Base-by-base conservation (phyloP, 2,888 invertebrate genomes). In the Lasioglossum oenotherae region DNA sequence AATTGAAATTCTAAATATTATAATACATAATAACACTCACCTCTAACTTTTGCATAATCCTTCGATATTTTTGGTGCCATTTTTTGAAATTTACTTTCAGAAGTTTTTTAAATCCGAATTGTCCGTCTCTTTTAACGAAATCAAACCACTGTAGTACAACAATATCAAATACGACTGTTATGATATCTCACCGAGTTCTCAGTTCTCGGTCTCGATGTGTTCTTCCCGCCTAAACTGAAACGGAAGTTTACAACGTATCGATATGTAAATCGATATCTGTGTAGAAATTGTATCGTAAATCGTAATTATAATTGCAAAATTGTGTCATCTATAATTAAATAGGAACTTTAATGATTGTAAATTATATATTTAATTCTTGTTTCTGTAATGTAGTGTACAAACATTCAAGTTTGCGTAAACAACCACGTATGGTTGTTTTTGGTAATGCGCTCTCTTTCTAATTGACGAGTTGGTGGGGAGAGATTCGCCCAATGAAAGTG, bases 21-120 rank as follows among this genome's bases (percentile, higher is more conserved):
- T 0, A 38, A 38, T 74, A 27, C 73, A 38, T 35, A 46, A 49
- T 53, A 69, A 44, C 60, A 78, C 67, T 53, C 80, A 95, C 95
- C 95, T 88, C 86, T 93, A 67, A 93, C 94, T 84, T 94, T 94
- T 12, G 84, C 79, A 81, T 94, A 95, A 86, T 95, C 95, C 80
- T 93, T 90, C 6, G 89, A 72, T 23, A 89, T 44, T 89, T 92
- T 94, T 1, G 91, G 91, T 75, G 93, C 89, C 94, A 94, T 94
- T 90, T 76, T 87, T 74, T 16, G n/a, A 27, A 16, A 69, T 77
- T 73, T 64, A 69, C 35, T 64, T 64, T 10, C 31, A 44, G 4
- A 41, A 75, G 0, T 78, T 27, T 27, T n/a, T 31, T 14, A 31
- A 60, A 84, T 27, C 23, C 31, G 14, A 74, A 35, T 53, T 46